Evolutionary conservation across 92 coral and sea anemone species (phyloP), one percentile per base, ranked within the genome.

Genomic region (Phymanthus crucifer): DNA sequence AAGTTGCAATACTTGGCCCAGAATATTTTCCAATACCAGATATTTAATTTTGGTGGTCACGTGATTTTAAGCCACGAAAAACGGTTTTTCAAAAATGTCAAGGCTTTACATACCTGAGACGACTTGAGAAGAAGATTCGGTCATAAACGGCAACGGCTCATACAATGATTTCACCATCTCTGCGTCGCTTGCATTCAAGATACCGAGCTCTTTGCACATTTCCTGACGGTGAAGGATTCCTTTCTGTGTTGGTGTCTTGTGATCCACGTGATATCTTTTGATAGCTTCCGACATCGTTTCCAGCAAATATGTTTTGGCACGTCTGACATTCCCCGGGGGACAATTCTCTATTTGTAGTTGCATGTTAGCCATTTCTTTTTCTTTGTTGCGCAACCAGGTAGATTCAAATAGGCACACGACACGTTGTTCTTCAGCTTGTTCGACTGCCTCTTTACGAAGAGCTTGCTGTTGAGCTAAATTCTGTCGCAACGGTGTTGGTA

Each of bases 331-430:
- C n/a, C 57, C 57, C 5, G 10, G 57, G 3, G 70, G 36, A 65
- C 36, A 26, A 33, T 65, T 65, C 5, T 26, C 2, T 6, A 32
- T 24, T 21, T 65, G 33, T 3, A 65, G 14, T 11, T 65, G 33
- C 6, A 24, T 6, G 2, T 18, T 23, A 3, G 2, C 26, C 70
- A 24, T 32, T 24, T 65, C 70, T 65, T 65, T 65, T 32, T 65
- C 70, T 32, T 65, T 65, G 6, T 2, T 3, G 4, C 26, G 10
- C 57, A 50, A 11, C 57, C 57, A 50, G 2, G 16, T 11, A 50
- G 2, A 4, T 11, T 2, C 10, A 86, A 81, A 23, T 74, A 81
- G 43, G 80, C 48, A 34, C 61, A 73, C 11, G 86, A 79, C 29
- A 69, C 66, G 54, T 78, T 45, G 38, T 58, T 86, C 17, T 36